These are phyloP conservation scores for Phaonia tiefii DNA, from an alignment of 2,888 invertebrate genomes.

Conservation along the genomic window DNA sequence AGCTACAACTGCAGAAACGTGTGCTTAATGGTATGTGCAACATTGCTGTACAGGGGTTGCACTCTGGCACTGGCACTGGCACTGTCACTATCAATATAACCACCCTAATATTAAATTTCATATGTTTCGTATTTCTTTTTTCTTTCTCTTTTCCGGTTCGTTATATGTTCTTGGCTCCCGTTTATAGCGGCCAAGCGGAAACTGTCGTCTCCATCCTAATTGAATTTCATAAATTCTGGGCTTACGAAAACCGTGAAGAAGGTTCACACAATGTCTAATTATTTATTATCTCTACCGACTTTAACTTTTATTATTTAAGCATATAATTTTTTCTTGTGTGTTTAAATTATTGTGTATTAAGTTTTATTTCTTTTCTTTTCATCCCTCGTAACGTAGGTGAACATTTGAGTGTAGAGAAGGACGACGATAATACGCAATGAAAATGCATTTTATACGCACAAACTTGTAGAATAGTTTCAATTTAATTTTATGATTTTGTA, in stretches of 20 bases:
- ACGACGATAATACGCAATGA: not conserved
- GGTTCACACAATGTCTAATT: slow-evolving; percentile 76
- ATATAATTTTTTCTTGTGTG: slow-evolving; percentile 34
- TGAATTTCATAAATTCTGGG: slow-evolving; percentile 98
- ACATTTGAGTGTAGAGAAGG: slow-evolving; percentile 40
- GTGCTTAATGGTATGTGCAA: slow-evolving; percentile 37
- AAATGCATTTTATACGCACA: too few species aligned
- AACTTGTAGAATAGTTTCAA: too few species aligned
- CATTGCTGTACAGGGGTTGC: slow-evolving; percentile 37
- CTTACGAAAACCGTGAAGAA: slow-evolving; percentile 94
- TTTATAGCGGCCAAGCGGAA: slow-evolving; percentile 92
- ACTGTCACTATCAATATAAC: not conserved
- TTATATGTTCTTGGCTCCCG: slow-evolving; percentile 44
- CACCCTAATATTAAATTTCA: slow-evolving; percentile 14
- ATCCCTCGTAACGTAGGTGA: slow-evolving; percentile 26
- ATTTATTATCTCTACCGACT: slow-evolving; percentile 34
- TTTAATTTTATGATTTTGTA: too few species aligned
- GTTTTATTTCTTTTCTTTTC: slow-evolving; percentile 1
- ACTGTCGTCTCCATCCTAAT: slow-evolving; percentile 96
- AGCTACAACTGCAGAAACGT: not conserved
- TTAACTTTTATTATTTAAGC: slow-evolving; percentile 19
- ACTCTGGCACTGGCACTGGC: not conserved
- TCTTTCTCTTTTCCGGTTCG: slow-evolving; percentile 41
- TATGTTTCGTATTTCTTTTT: slow-evolving; percentile 35
- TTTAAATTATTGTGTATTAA: slow-evolving; percentile 28